Conservation (phyloP, 1,140 invertebrate genomes). For the Paraescarpia echinospica region DNA sequence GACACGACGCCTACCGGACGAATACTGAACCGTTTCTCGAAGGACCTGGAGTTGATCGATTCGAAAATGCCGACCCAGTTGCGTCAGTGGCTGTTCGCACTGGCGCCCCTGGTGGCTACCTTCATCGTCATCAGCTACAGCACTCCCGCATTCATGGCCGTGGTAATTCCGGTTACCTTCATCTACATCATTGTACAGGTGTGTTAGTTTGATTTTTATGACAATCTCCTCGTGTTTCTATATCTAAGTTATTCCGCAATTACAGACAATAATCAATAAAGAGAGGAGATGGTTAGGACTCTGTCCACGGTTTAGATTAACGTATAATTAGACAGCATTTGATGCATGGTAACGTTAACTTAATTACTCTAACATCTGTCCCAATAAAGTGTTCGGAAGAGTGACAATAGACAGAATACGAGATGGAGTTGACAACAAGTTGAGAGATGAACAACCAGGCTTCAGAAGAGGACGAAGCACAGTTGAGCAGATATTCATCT, state of each 20-base stretch:
- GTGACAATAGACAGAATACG: no score
- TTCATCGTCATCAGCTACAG: constrained; percentile 31
- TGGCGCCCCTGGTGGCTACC: constrained; percentile 18
- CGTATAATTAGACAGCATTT: background rate
- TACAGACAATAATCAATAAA: no score
- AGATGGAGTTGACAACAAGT: no score
- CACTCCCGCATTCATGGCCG: constrained; percentile 23
- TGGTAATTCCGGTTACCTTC: constrained; percentile 23
- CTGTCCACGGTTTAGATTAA: no score
- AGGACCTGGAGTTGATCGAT: constrained; percentile 29
- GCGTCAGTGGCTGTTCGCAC: constrained; percentile 8
- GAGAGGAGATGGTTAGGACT: no score
- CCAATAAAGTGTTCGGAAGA: no score
- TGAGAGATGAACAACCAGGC: no score
- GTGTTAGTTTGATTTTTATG: no score
- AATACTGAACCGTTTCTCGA: constrained; percentile 69
- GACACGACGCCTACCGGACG: constrained; percentile 58
- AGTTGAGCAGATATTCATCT: no score
- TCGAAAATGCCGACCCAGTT: constrained; percentile 23
- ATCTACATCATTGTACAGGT: constrained; percentile 25
- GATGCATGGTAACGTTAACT: background rate
- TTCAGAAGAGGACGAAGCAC: no score
- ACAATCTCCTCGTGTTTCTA: background rate
- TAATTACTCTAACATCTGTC: no score
- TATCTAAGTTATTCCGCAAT: background rate